Evolutionary conservation across 2,113 vertebrate genomes (phyloP).

Genomic region (Hyperopisus bebe): DNA sequence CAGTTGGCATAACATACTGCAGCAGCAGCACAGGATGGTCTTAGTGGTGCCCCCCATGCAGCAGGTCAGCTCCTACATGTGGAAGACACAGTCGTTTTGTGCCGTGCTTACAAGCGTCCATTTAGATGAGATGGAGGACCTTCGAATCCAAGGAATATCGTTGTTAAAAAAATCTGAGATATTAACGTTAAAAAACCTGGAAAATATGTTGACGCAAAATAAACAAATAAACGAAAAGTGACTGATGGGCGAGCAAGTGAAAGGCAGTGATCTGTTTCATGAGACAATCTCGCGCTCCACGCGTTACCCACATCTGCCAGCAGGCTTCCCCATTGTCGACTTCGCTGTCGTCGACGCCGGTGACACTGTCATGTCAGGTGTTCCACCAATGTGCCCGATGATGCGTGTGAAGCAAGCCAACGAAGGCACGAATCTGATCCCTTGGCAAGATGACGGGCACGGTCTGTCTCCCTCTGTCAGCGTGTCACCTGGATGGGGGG

Average conservation of each 20-base stretch:
- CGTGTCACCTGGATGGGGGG: neutral
- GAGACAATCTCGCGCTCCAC: neutral
- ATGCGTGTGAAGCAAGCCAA: neutral
- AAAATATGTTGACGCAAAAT: neutral
- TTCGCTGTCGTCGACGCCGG: neutral
- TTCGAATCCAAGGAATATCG: neutral
- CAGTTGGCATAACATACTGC: neutral
- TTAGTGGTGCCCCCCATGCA: neutral
- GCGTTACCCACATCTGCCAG: neutral
- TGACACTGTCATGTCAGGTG: neutral
- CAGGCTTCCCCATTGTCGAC: neutral
- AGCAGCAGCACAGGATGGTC: neutral
- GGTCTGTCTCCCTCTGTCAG: neutral
- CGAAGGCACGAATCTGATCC: neutral
- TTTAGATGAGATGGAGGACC: neutral
- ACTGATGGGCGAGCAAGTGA: neutral
- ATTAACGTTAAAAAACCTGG: neutral
- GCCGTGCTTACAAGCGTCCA: neutral
- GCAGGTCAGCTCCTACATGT: neutral
- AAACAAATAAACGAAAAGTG: neutral
- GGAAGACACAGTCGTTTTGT: neutral
- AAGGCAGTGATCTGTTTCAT: neutral
- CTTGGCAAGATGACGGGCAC: neutral
- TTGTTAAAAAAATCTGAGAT: neutral
- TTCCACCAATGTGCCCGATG: neutral